Conservation (phyloP, 2,888 invertebrate genomes). For the Andrena marginata region DNA sequence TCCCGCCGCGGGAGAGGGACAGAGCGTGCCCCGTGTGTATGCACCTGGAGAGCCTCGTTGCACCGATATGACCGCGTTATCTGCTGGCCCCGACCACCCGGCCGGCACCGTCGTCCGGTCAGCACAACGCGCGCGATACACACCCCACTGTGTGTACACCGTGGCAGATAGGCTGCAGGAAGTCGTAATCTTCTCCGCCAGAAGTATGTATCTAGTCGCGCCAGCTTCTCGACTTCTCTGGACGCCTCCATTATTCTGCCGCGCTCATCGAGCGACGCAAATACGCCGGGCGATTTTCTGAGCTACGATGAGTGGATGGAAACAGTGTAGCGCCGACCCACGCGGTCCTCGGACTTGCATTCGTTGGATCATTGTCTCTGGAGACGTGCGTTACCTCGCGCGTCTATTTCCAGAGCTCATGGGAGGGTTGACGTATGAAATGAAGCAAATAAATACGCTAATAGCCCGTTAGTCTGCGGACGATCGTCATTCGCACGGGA, state of each 20-base stretch:
- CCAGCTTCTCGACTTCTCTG: conserved; percentile 4
- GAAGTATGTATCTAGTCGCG: conserved; percentile 44
- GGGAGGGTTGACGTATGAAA: too few species aligned
- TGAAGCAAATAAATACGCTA: too few species aligned
- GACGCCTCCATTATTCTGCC: conserved; percentile 28
- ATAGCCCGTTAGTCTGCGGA: conserved; percentile 14
- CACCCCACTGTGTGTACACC: conserved; percentile 35
- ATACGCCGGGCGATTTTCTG: background rate
- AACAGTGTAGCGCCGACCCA: too few species aligned
- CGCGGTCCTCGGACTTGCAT: too few species aligned
- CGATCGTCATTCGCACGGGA: conserved; percentile 55
- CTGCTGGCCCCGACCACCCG: conserved; percentile 62
- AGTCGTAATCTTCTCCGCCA: conserved; percentile 66
- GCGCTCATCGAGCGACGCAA: background rate
- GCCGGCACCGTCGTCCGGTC: conserved; percentile 46
- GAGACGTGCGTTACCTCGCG: too few species aligned
- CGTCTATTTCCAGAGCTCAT: too few species aligned
- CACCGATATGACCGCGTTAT: conserved; percentile 67
- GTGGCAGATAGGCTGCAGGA: conserved; percentile 69
- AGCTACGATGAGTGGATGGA: background rate
- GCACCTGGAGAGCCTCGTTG: conserved; percentile 71
- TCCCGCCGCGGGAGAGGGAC: background rate
- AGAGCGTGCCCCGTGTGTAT: conserved; percentile 20
- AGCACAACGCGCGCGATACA: conserved; percentile 44
- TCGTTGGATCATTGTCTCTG: too few species aligned